These are phyloP conservation scores for Poeciliopsis turneri DNA, from an alignment of 2,797 vertebrate species.

Conservation along the genomic window DNA sequence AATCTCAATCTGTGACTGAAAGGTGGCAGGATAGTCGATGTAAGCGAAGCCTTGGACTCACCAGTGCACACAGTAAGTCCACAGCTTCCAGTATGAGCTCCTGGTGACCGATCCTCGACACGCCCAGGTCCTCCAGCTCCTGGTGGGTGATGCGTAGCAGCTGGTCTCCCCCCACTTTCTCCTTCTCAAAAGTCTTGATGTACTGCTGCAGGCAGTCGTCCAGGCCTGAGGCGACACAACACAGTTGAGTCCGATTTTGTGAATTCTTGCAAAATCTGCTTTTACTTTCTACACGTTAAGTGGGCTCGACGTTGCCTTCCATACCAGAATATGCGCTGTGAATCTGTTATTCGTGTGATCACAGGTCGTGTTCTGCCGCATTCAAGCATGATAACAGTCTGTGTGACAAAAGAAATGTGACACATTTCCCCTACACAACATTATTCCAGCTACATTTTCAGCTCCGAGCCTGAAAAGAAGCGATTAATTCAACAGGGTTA, in stretches of 20 bases:
- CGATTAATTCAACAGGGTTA: slow-evolving; percentile 31
- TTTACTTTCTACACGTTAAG: slow-evolving; percentile 35
- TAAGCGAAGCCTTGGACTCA: slow-evolving; percentile 76
- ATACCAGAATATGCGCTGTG: slow-evolving; percentile 32
- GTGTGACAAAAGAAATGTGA: slow-evolving; percentile 47
- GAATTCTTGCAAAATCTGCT: slow-evolving; percentile 31
- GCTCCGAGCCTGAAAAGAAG: slow-evolving; percentile 28
- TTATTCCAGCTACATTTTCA: slow-evolving; percentile 34
- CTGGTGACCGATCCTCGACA: slow-evolving; percentile 97
- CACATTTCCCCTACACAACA: slow-evolving; percentile 46
- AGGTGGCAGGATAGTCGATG: slow-evolving; percentile 26
- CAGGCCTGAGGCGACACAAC: slow-evolving; percentile 83
- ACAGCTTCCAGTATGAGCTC: slow-evolving; percentile 98
- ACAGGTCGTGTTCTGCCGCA: slow-evolving; percentile 47
- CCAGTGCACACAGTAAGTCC: slow-evolving; percentile 96
- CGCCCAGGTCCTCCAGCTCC: slow-evolving; percentile 96
- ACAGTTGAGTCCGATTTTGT: slow-evolving; percentile 13
- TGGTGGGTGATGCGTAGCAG: slow-evolving; percentile 97
- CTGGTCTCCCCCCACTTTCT: slow-evolving; percentile 97
- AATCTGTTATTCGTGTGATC: slow-evolving; percentile 42
- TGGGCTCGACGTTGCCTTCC: slow-evolving; percentile 6
- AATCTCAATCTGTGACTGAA: slow-evolving; percentile 23
- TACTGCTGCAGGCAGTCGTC: slow-evolving; percentile 99
- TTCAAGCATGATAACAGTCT: slow-evolving; percentile 50
- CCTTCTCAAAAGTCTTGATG: slow-evolving; percentile 96